phyloP scores from a whole-genome alignment of 2,888 invertebrate species.

The Acrobasis repandana region DNA sequence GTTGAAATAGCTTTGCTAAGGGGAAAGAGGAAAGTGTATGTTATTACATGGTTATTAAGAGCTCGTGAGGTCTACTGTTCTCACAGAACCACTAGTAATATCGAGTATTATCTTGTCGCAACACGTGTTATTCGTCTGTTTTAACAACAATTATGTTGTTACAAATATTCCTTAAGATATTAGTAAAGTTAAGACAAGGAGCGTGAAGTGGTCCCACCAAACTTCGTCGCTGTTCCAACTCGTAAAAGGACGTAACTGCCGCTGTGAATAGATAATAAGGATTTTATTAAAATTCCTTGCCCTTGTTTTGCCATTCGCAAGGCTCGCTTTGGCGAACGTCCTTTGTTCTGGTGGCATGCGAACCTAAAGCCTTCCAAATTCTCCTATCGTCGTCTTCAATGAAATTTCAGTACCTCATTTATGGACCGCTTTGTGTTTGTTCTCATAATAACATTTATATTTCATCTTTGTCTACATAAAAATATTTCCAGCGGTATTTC shows the following conservation, averaged over 20 bases:
- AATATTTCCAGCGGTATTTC: conserved; percentile 10
- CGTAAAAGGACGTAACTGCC: conserved; percentile 76
- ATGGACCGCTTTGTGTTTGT: conserved; percentile 53
- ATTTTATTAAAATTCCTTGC: conserved; percentile 80
- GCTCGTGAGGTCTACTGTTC: no score
- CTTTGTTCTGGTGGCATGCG: conserved; percentile 68
- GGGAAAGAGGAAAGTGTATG: no score
- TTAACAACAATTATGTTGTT: conserved; percentile 55
- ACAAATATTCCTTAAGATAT: conserved; percentile 60
- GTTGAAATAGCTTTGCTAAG: no score
- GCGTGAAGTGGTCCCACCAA: conserved; percentile 55
- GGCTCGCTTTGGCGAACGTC: conserved; percentile 50
- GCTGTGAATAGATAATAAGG: conserved; percentile 79
- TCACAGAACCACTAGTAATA: no score
- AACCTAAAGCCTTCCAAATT: conserved; percentile 57
- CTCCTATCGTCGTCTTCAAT: conserved; percentile 53
- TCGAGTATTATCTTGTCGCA: conserved; percentile 28
- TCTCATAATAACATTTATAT: conserved; percentile 41
- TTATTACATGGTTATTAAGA: no score
- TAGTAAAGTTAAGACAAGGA: conserved; percentile 61
- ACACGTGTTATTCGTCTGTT: conserved; percentile 42
- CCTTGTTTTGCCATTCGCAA: conserved; percentile 70
- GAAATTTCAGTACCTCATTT: conserved; percentile 60
- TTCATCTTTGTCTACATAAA: conserved; percentile 23
- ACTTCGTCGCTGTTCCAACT: conserved; percentile 61